phyloP scores from a whole-genome alignment of 2,113 vertebrate genomes.

The Galbula dea region DNA sequence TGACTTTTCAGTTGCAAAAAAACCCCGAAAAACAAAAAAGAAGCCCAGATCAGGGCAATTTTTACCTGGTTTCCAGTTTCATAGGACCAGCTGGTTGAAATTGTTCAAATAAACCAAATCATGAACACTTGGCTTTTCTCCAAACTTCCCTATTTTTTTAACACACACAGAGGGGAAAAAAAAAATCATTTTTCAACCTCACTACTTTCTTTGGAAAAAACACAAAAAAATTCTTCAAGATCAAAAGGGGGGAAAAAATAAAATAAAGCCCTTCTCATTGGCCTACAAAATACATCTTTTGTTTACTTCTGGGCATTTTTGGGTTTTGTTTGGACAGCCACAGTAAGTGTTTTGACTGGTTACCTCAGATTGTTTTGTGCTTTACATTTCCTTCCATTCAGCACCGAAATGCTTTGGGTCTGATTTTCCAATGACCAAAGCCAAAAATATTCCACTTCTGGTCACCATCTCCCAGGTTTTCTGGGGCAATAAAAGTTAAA shows the following conservation, averaged over 20 bases:
- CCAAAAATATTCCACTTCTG: conserved; percentile 30
- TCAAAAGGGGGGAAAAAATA: neutral
- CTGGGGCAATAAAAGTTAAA: conserved; percentile 35
- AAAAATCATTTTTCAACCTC: neutral
- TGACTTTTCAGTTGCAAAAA: neutral
- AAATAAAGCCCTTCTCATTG: neutral
- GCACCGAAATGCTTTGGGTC: neutral
- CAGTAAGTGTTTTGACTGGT: conserved; percentile 21
- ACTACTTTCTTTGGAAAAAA: conserved; percentile 14
- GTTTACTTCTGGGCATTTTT: conserved; percentile 21
- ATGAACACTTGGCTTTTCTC: neutral
- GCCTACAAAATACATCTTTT: conserved; percentile 8
- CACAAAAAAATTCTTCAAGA: neutral
- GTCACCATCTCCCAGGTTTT: conserved; percentile 40
- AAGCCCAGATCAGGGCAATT: neutral
- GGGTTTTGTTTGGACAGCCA: conserved; percentile 2
- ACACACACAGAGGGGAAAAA: too few relatives aligned
- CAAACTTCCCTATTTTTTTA: neutral
- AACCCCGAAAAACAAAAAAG: neutral
- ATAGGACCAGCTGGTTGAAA: conserved; percentile 19
- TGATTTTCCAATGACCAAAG: conserved; percentile 44
- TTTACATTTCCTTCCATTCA: conserved; percentile 52
- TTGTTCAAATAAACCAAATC: conserved; percentile 30
- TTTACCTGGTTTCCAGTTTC: conserved; percentile 56
- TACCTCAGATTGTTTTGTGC: conserved; percentile 15